Conservation (phyloP, 1,140 invertebrate genomes). For the Leucophenga varia region DNA sequence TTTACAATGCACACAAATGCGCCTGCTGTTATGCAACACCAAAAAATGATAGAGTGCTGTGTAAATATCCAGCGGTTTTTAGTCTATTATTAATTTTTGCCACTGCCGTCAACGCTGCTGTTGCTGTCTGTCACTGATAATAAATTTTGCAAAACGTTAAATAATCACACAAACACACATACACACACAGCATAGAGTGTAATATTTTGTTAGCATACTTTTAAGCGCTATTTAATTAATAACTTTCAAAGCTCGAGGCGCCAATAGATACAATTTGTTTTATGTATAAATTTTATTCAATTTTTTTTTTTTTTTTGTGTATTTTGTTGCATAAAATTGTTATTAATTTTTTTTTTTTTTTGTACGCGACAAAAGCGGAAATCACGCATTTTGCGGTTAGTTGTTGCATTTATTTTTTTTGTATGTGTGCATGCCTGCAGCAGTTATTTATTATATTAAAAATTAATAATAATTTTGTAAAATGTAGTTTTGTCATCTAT, state of each 20-base stretch:
- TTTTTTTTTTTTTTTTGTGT: neutral
- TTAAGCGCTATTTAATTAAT: conserved; percentile 46
- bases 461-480: conserved; percentile 46
- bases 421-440: neutral
- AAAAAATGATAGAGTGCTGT: conserved; percentile 38
- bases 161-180: conserved; percentile 13
- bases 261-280: conserved; percentile 4
- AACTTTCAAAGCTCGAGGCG: conserved; percentile 14
- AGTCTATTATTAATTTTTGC: conserved; percentile 53
- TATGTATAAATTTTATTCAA: conserved; percentile 11
- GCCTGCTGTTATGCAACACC: no score
- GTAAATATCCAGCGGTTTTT: conserved; percentile 49
- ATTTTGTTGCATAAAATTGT: no score
- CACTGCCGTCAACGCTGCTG: conserved; percentile 18
- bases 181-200: neutral
- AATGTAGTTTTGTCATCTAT: conserved; percentile 18
- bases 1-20: no score
- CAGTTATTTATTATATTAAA: conserved; percentile 48
- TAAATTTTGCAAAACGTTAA: conserved; percentile 28
- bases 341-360: no score
- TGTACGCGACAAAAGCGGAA: no score
- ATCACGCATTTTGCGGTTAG: conserved; percentile 33
- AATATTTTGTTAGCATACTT: conserved; percentile 23
- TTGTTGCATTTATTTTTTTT: conserved; percentile 16
- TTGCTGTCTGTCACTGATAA: conserved; percentile 44